Evolutionary conservation across 2,888 invertebrate genomes (phyloP).

Genomic region (Drosophila niveifrons): DNA sequence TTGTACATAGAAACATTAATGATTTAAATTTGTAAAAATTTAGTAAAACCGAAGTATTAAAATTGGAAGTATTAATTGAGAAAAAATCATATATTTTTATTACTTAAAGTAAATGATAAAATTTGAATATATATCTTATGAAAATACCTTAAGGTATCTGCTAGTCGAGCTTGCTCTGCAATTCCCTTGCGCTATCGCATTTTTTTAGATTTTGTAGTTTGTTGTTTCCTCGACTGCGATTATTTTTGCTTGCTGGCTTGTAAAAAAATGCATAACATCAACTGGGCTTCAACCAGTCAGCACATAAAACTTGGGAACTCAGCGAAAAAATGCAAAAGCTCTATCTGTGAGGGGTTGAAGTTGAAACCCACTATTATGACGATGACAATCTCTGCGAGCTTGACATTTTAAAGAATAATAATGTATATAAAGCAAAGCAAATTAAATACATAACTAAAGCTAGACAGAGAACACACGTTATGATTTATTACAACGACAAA

Average conservation of each 20-base stretch:
- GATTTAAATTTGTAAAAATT: no score
- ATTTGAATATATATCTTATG: no score
- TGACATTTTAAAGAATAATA: constrained; percentile 3
- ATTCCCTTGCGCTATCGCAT: not conserved
- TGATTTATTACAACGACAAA: constrained; percentile 13
- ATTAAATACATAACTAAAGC: not conserved
- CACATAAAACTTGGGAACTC: constrained; percentile 3
- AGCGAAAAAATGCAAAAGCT: not conserved
- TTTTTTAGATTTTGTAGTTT: constrained; percentile 4
- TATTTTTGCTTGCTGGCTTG: constrained; percentile 55
- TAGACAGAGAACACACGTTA: not conserved
- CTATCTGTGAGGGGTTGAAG: constrained; percentile 10
- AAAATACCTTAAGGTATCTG: no score
- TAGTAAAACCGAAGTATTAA: no score
- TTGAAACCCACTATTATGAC: constrained; percentile 16
- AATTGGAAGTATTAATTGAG: no score
- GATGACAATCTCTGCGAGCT: constrained; percentile 16
- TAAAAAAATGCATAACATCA: constrained; percentile 29
- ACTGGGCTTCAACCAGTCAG: constrained; percentile 5
- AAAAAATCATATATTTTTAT: no score
- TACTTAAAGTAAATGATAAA: no score
- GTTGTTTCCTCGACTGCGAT: constrained; percentile 26
- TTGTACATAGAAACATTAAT: no score
- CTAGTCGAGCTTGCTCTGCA: not conserved
- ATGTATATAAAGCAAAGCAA: not conserved